Evolutionary conservation across 53 echinoderm and acorn worm genomes (phyloP), one percentile per base, ranked within the genome.

Genomic region (Glandiceps talaboti): DNA sequence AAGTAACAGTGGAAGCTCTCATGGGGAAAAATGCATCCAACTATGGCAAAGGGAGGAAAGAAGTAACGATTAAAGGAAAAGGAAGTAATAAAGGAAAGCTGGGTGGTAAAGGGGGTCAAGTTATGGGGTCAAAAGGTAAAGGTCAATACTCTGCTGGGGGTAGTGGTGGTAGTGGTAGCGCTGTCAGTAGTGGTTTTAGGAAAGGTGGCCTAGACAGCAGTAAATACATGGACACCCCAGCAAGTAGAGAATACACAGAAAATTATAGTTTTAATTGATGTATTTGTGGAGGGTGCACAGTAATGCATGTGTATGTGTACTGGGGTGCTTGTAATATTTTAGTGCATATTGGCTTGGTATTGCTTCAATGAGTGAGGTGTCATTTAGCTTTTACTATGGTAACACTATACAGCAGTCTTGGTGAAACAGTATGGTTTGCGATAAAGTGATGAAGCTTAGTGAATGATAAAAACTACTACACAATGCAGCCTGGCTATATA

Each of bases 231-330:
- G n/a, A n/a, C n/a, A n/a, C n/a, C n/a, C n/a, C 29, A 1, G 30
- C 33, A 25, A 82, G 76, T 76, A 88, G 31, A 28, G 91, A 91
- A 0, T 76, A 85, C 32, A 85, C 85, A 26, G 88, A 91, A 30
- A 91, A 91, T 75, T 91, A 91, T 31, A 91, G 91, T 83, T 91
- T 80, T 74, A 88, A 88, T 29, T 91, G 33, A 88, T n/a, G n/a
- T n/a, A n/a, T n/a, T n/a, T n/a, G n/a, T n/a, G n/a, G n/a, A n/a
- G n/a, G n/a, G n/a, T n/a, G n/a, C n/a, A n/a, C n/a, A n/a, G n/a
- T n/a, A n/a, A n/a, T n/a, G n/a, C n/a, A n/a, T n/a, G n/a, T n/a
- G n/a, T n/a, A n/a, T n/a, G n/a, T n/a, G n/a, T n/a, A n/a, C n/a
- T n/a, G n/a, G n/a, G n/a, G n/a, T n/a, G n/a, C n/a, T n/a, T n/a